These are phyloP conservation scores for Chelon auratus DNA, from an alignment of 2,797 vertebrate genomes.

Conservation along the genomic window DNA sequence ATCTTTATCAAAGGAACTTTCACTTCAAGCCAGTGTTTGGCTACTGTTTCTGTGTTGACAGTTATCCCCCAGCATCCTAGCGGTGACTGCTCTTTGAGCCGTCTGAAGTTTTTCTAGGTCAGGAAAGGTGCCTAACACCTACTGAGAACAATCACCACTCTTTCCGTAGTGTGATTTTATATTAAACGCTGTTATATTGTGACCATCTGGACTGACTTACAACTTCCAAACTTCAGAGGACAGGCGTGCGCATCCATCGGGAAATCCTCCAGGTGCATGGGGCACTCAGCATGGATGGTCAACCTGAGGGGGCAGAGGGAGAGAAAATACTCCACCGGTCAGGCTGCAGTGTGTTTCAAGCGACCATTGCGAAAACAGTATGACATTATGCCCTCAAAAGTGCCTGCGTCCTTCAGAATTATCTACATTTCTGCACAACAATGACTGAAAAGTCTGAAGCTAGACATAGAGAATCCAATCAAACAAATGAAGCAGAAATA, in stretches of 20 bases:
- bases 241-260: slow-evolving; percentile 98
- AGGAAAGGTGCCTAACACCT: slow-evolving; percentile 20
- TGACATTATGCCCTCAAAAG: neutral
- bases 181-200: slow-evolving; percentile 26
- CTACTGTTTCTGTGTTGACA: slow-evolving; percentile 14
- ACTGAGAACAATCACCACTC: slow-evolving; percentile 30
- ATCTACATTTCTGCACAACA: too few species aligned
- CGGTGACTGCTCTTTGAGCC: slow-evolving; percentile 18
- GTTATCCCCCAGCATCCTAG: neutral
- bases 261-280: slow-evolving; percentile 99
- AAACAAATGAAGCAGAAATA: too few species aligned
- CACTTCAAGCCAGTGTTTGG: slow-evolving; percentile 4
- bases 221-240: slow-evolving; percentile 98
- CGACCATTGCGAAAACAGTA: slow-evolving; percentile 11
- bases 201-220: slow-evolving; percentile 84
- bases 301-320: slow-evolving; percentile 82
- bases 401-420: too few species aligned
- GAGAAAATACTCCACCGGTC: slow-evolving; percentile 27
- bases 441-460: too few species aligned
- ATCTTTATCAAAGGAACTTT: slow-evolving; percentile 7
- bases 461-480: too few species aligned
- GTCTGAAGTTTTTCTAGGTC: slow-evolving; percentile 33
- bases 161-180: slow-evolving; percentile 35
- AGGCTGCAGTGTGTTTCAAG: slow-evolving; percentile 21
- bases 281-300: slow-evolving; percentile 98